Evolutionary conservation across 2,113 vertebrate species (phyloP).

Genomic region (Spilogale gracilis): DNA sequence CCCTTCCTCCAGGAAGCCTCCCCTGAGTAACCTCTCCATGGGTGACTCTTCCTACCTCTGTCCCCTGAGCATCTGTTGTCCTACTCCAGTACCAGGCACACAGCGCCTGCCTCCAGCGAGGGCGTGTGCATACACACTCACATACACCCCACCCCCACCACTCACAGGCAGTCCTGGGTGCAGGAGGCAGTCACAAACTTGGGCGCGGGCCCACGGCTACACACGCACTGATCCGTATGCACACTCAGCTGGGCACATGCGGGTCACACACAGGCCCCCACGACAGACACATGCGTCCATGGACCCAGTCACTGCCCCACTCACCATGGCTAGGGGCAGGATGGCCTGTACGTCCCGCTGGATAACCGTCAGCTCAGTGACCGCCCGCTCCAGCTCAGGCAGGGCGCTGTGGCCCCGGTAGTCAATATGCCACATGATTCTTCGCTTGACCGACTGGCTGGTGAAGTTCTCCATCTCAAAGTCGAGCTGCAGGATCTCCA

Average conservation of each 20-base stretch:
- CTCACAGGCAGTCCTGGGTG: accelerated
- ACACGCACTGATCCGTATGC: accelerated
- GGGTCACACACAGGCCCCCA: background rate
- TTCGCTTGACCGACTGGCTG: slow-evolving; percentile 97
- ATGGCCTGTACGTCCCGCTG: slow-evolving; percentile 98
- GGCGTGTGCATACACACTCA: accelerated
- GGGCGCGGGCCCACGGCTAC: accelerated
- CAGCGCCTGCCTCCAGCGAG: background rate
- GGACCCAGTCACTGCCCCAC: slow-evolving; percentile 31
- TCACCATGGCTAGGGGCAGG: slow-evolving; percentile 98
- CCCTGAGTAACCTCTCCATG: background rate
- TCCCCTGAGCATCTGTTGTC: too few relatives aligned
- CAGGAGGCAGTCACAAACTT: background rate
- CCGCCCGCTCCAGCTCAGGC: slow-evolving; percentile 95
- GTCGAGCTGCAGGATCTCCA: slow-evolving; percentile 98
- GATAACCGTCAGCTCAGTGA: slow-evolving; percentile 97
- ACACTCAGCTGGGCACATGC: background rate
- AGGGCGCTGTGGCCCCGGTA: slow-evolving; percentile 93
- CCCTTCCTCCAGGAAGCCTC: background rate
- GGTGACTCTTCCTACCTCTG: background rate
- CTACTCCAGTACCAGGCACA: background rate
- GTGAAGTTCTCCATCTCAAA: slow-evolving; percentile 99
- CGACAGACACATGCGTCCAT: accelerated
- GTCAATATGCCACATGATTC: slow-evolving; percentile 99
- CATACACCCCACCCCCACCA: too few relatives aligned